Base-by-base conservation (phyloP, 1,140 invertebrate species). In the Caenorhabditis remanei region DNA sequence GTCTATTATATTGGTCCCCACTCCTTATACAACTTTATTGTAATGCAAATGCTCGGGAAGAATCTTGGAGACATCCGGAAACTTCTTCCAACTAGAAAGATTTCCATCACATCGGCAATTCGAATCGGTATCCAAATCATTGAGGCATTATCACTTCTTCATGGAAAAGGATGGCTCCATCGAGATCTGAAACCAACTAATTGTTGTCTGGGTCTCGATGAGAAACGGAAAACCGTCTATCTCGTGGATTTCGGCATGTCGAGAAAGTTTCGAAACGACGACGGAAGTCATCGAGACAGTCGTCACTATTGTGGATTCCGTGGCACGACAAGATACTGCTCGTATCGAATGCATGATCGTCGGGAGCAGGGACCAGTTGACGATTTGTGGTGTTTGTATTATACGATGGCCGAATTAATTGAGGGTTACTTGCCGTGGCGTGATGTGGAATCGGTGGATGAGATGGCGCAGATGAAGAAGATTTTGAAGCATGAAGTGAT, bases 331-430 rank as follows among this genome's bases (percentile, higher is more conserved):
- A 95, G 98, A 53, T 99, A 99, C 94, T 98, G 98, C 63, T 99
- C 97, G 21, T 96, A 99, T 46, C 99, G 99, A 94, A 98, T 98
- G 79, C 98, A 99, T 93, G 97, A 97, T 92, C 99, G 99, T 94
- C 97, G 97, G 93, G 95, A 89, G 84, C 88, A 50, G 65, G 63
- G 82, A 11, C 63, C 83, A 4, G 61, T 56, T n/a, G 98, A 99
- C 93, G 98, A 99, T 93, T 94, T 99, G 0, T 98, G 97, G 97
- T 98, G 97, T 11, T 93, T 99, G 3, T 99, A 99, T 40, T 89
- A 89, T 55, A 56, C 82, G n/a, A 19, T 84, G 24, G 56, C 63
- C 32, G 88, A 89, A 93, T 99, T 99, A 93, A 96, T 98, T 8
- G 97, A 97, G 92, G 98, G 98, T 0, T 97, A 98, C 93, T 94